phyloP scores from a whole-genome alignment of 2,888 invertebrate species.

The Pherbina coryleti region DNA sequence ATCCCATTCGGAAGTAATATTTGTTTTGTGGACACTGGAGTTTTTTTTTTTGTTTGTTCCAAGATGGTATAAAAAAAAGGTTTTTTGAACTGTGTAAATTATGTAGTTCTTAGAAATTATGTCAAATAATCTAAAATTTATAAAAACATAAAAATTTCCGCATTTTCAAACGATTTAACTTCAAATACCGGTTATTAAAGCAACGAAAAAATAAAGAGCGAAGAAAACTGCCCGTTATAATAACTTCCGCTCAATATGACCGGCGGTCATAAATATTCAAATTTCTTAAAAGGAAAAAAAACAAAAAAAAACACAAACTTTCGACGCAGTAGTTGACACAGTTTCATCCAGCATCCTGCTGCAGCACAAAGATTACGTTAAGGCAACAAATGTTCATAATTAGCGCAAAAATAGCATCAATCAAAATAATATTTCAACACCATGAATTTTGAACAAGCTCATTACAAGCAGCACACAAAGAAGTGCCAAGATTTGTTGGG shows the following conservation, averaged over 20 bases:
- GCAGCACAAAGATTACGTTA: slow-evolving; percentile 8
- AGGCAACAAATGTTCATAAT: slow-evolving; percentile 31
- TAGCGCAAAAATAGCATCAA: slow-evolving; percentile 54
- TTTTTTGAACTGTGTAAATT: no score
- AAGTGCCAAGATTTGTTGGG: not conserved
- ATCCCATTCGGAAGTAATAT: no score
- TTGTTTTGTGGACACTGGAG: no score
- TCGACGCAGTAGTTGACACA: slow-evolving; percentile 10
- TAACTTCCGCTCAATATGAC: slow-evolving; percentile 66
- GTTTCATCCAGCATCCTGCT: slow-evolving; percentile 45
- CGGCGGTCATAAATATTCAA: slow-evolving; percentile 68
- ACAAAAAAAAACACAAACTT: slow-evolving; percentile 25
- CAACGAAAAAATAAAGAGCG: slow-evolving; percentile 8
- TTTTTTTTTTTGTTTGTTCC: no score
- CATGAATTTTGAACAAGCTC: slow-evolving; percentile 49
- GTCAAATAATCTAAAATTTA: not conserved
- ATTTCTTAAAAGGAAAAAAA: slow-evolving; percentile 45
- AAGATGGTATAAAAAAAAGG: no score
- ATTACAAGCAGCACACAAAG: slow-evolving; percentile 46
- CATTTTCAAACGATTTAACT: slow-evolving; percentile 43
- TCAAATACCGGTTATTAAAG: slow-evolving; percentile 20
- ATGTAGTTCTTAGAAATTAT: no score
- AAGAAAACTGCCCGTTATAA: slow-evolving; percentile 48
- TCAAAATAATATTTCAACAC: slow-evolving; percentile 48
- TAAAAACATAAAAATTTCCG: slow-evolving; percentile 21